These are phyloP conservation scores for Dynastes maya DNA, from an alignment of 2,888 invertebrate genomes.

Conservation along the genomic window DNA sequence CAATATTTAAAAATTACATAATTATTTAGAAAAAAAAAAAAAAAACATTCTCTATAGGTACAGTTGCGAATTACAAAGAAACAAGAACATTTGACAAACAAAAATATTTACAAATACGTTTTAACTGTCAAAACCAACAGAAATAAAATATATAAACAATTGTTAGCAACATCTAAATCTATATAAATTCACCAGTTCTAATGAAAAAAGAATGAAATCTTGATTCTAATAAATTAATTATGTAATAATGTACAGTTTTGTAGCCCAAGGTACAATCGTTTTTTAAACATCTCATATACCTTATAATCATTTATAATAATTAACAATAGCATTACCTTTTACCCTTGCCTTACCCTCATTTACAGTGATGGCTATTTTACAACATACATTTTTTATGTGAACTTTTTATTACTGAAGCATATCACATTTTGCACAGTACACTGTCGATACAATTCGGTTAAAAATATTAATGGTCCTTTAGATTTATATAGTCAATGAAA, in stretches of 20 bases:
- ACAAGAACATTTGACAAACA: conserved; percentile 46
- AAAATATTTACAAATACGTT: conserved; percentile 57
- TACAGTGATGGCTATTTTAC: conserved; percentile 62
- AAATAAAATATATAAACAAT: conserved; percentile 63
- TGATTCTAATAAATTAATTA: conserved; percentile 60
- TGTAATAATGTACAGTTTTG: conserved; percentile 62
- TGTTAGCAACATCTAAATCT: conserved; percentile 62
- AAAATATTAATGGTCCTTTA: too few relatives aligned
- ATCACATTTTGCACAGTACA: not conserved
- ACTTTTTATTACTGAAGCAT: conserved; percentile 61
- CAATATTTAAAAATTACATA: conserved; percentile 45
- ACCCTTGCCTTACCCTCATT: conserved; percentile 64
- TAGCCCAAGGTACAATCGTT: conserved; percentile 62
- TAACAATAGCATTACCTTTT: conserved; percentile 63
- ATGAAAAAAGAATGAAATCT: conserved; percentile 57
- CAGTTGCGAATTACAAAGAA: conserved; percentile 40
- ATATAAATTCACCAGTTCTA: conserved; percentile 61
- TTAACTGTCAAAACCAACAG: conserved; percentile 59
- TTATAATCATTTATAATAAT: conserved; percentile 60
- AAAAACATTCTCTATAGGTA: conserved; percentile 32
- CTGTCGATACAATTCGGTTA: too few relatives aligned
- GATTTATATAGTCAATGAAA: too few relatives aligned
- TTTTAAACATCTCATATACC: conserved; percentile 60
- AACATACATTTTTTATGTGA: conserved; percentile 61
- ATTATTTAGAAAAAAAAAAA: conserved; percentile 23